Evolutionary conservation across 2,888 invertebrate genomes (phyloP).

Genomic region (Noctua pronuba): DNA sequence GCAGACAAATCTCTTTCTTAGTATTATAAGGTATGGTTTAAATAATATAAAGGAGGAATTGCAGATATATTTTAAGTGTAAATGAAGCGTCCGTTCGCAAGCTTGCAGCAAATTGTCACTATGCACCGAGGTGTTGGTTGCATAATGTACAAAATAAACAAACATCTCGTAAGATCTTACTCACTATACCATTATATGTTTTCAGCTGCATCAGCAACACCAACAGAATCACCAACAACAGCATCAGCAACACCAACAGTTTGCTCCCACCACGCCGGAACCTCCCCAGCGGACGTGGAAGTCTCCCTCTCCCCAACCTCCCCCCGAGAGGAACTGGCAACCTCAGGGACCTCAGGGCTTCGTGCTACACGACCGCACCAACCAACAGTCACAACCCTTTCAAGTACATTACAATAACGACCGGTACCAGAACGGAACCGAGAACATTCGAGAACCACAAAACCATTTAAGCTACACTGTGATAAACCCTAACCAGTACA

Average conservation of each 20-base stretch:
- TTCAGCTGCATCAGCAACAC: conserved; percentile 83
- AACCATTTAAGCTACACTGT: conserved; percentile 91
- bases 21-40: not conserved
- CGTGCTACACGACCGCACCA: conserved; percentile 91
- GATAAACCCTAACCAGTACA: conserved; percentile 90
- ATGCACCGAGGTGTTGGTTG: conserved; percentile 62
- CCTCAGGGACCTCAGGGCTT: conserved; percentile 92
- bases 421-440: conserved; percentile 92
- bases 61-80: conserved; percentile 4
- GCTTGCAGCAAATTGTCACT: conserved; percentile 49
- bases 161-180: not conserved
- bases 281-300: conserved; percentile 85
- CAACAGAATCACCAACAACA: conserved; percentile 66
- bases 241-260: conserved; percentile 65
- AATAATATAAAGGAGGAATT: not conserved
- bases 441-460: conserved; percentile 87
- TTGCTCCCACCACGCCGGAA: conserved; percentile 75
- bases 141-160: conserved; percentile 19
- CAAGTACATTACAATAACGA: conserved; percentile 85
- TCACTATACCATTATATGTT: conserved; percentile 42
- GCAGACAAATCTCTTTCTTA: not conserved
- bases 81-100: conserved; percentile 36
- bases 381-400: conserved; percentile 78
- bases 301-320: conserved; percentile 82
- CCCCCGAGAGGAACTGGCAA: conserved; percentile 84